Conservation (phyloP, 2,113 vertebrate genomes). For the Mesoclemmys tuberculata region DNA sequence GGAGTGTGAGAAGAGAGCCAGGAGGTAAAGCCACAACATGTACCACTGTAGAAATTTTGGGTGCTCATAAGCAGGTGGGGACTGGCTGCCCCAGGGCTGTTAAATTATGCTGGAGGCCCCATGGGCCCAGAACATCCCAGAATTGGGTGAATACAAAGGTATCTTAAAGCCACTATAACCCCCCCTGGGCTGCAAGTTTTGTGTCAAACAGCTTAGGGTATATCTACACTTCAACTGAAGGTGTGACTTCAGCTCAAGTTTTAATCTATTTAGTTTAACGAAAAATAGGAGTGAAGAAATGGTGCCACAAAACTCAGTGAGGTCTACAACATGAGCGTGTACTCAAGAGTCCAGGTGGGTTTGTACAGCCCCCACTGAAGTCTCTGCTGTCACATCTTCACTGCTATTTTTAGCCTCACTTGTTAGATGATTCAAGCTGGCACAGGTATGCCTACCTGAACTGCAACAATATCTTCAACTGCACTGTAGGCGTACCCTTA, state of each 20-base stretch:
- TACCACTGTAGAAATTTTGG: neutral
- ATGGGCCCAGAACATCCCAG: neutral
- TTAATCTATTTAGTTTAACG: neutral
- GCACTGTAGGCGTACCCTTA: neutral
- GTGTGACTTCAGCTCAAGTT: neutral
- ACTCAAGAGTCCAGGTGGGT: neutral
- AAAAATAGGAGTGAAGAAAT: neutral
- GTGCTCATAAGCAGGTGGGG: rapidly evolving
- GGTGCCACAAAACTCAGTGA: neutral
- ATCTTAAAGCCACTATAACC: neutral
- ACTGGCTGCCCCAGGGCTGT: neutral
- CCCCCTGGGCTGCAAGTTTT: neutral
- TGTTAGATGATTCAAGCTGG: too few species aligned
- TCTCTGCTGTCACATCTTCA: neutral
- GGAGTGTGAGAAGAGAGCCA: neutral
- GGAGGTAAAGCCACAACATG: neutral
- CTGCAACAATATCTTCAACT: neutral
- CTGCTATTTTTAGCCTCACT: neutral
- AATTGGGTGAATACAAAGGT: neutral
- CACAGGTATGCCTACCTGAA: neutral
- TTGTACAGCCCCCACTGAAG: neutral
- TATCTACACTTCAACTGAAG: neutral
- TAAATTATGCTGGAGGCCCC: neutral
- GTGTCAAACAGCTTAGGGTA: neutral
- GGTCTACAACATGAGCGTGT: neutral